Evolutionary conservation across 2,797 vertebrate genomes (phyloP).

Genomic region (Cygnus olor): DNA sequence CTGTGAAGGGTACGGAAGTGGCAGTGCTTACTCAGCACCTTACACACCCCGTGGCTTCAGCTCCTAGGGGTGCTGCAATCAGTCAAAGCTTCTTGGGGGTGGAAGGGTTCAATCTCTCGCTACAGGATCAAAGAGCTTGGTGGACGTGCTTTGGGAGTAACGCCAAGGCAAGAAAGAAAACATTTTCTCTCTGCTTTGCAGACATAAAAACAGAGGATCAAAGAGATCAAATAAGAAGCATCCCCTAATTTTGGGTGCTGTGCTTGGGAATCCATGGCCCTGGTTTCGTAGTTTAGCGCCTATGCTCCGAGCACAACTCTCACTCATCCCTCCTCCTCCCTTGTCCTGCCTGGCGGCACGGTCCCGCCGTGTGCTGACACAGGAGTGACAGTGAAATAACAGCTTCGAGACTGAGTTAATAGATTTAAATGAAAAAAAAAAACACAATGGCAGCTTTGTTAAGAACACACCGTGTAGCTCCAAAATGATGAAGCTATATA

Average conservation of each 20-base stretch:
- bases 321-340: neutral
- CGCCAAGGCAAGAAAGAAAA: neutral
- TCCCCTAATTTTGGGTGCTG: neutral
- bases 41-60: neutral
- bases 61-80: neutral
- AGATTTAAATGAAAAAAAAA: neutral
- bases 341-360: accelerated
- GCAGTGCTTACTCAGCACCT: neutral
- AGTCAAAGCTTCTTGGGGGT: neutral
- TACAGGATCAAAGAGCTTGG: accelerated
- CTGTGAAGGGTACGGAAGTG: neutral
- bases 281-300: accelerated
- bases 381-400: neutral
- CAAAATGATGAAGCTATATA: neutral
- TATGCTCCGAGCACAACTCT: accelerated
- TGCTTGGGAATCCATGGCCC: neutral
- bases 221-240: neutral
- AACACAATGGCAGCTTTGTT: neutral
- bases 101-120: accelerated
- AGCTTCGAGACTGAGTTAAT: neutral
- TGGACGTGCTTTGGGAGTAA: neutral
- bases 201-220: neutral
- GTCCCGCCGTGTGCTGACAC: accelerated
- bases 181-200: neutral
- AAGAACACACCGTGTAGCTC: accelerated